Evolutionary conservation across 2,113 vertebrate species (phyloP).

Genomic region (Cebidichthys violaceus): DNA sequence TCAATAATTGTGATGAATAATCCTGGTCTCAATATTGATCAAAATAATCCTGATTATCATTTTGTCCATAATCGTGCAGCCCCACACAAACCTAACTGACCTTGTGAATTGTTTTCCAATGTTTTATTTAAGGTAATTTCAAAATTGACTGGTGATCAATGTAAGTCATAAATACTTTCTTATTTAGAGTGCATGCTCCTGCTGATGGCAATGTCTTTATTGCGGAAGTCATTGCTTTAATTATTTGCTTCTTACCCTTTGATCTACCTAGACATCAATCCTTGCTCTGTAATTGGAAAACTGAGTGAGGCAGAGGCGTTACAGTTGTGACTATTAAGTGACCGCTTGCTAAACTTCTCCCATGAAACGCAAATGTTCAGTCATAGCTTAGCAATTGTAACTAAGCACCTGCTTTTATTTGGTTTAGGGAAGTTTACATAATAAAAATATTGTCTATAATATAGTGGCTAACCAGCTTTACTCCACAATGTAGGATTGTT

Average conservation of each 20-base stretch:
- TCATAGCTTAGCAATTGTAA: not conserved
- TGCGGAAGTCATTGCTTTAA: not conserved
- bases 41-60: no score
- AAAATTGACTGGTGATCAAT: not conserved
- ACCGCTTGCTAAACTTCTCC: not conserved
- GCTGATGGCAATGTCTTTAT: constrained; percentile 10
- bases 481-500: not conserved
- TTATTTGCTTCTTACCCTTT: constrained; percentile 14
- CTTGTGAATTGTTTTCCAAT: not conserved
- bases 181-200: not conserved
- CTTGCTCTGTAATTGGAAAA: constrained; percentile 9
- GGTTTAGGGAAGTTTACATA: not conserved
- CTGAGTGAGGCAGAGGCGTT: no score
- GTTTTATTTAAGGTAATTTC: not conserved
- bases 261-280: constrained; percentile 4
- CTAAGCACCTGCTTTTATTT: not conserved
- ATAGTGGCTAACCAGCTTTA: not conserved
- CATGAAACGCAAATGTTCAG: constrained; percentile 1
- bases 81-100: not conserved
- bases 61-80: no score
- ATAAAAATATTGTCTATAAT: not conserved
- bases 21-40: no score
- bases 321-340: not conserved
- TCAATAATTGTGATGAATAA: no score
- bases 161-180: not conserved